phyloP scores from a whole-genome alignment of 2,797 vertebrate genomes.

The Scolopax rusticola region DNA sequence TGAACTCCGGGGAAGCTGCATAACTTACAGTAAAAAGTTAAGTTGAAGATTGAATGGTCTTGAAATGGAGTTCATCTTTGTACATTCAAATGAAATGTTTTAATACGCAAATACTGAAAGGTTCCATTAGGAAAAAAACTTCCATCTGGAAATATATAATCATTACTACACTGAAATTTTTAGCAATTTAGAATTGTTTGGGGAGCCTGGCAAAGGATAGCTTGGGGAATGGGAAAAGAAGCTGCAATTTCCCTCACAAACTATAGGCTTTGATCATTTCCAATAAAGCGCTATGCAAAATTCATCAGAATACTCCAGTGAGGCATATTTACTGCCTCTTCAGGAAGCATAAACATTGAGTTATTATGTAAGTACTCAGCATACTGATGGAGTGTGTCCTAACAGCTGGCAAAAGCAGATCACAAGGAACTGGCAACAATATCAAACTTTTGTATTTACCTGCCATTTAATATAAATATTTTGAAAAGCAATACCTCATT shows the following conservation, averaged over 20 bases:
- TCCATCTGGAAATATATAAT: not conserved
- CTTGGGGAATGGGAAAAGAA: not conserved
- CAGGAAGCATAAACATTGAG: not conserved
- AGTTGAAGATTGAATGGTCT: not conserved
- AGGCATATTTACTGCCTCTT: not conserved
- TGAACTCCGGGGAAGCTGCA: not conserved
- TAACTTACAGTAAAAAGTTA: not conserved
- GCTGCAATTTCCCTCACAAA: not conserved
- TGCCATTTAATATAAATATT: not conserved
- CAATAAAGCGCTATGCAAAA: not conserved
- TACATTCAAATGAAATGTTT: not conserved
- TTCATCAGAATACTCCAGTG: not conserved
- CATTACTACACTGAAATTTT: not conserved
- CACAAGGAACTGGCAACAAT: not conserved
- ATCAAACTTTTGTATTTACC: not conserved
- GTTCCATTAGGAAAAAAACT: not conserved
- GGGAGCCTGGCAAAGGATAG: not conserved
- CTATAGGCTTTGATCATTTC: not conserved
- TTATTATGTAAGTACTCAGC: not conserved
- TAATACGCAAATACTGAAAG: not conserved
- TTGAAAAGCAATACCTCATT: not conserved
- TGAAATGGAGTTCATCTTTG: not conserved
- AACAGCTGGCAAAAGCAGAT: not conserved
- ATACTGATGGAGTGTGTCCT: not conserved
- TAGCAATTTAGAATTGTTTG: not conserved